phyloP scores from a whole-genome alignment of 2,797 vertebrate species.

The Brachyrhaphis roseni region DNA sequence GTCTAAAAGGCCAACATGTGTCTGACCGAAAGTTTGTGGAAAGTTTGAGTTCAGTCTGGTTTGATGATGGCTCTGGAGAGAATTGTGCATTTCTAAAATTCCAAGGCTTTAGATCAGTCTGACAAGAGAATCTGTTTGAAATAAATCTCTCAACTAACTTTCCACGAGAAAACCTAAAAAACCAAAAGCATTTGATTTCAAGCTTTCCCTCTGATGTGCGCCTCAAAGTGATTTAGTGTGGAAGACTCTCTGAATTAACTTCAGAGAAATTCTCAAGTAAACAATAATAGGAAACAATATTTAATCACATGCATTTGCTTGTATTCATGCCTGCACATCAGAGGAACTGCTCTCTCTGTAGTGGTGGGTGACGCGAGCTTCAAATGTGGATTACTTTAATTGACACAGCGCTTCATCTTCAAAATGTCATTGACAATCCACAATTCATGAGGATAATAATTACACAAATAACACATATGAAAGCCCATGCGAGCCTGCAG shows the following conservation, averaged over 20 bases:
- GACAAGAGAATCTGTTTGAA: constrained; percentile 77
- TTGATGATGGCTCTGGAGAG: constrained; percentile 74
- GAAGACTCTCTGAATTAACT: constrained; percentile 75
- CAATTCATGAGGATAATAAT: constrained; percentile 74
- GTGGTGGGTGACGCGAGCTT: constrained; percentile 66
- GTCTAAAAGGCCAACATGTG: constrained; percentile 56
- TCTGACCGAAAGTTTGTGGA: constrained; percentile 70
- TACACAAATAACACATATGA: constrained; percentile 77
- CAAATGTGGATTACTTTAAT: constrained; percentile 79
- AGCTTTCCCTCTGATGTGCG: constrained; percentile 68
- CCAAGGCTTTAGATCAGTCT: constrained; percentile 74
- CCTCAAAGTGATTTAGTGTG: constrained; percentile 72
- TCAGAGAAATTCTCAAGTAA: constrained; percentile 74
- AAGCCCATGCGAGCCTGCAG: constrained; percentile 54
- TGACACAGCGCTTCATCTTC: constrained; percentile 76
- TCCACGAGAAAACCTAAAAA: constrained; percentile 66
- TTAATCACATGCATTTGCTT: constrained; percentile 75
- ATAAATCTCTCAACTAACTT: constrained; percentile 79
- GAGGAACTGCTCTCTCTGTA: constrained; percentile 67
- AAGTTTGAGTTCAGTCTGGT: constrained; percentile 68
- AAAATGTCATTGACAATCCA: constrained; percentile 71
- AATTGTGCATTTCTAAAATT: constrained; percentile 74
- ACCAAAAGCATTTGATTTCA: constrained; percentile 70
- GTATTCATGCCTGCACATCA: constrained; percentile 75
- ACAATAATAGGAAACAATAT: constrained; percentile 80